A percentile compares a stretch with the other conserved stretches of the same genome.
Conservation (phyloP, 2,888 invertebrate species). For the Sthenelais limicola region DNA sequence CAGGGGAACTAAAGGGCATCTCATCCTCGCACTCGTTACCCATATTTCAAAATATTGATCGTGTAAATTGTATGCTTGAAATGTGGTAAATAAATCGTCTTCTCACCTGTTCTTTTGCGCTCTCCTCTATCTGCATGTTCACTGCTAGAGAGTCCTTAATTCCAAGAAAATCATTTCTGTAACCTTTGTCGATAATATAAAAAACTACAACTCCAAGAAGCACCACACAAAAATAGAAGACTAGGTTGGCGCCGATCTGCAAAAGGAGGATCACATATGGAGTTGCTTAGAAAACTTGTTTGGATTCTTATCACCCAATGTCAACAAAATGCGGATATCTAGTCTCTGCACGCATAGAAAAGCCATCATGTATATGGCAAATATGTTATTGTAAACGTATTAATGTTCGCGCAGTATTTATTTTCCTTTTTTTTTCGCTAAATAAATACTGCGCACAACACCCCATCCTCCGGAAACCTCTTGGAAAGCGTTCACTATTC, state of each 20-base stretch:
- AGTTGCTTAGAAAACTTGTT: too few species aligned
- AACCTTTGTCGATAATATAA: slow-evolving; percentile 86
- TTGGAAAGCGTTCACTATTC: too few species aligned
- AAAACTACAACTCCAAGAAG: slow-evolving; percentile 83
- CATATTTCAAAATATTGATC: too few species aligned
- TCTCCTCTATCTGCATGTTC: slow-evolving; percentile 93
- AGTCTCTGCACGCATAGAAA: not conserved
- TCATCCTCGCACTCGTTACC: too few species aligned
- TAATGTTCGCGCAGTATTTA: not conserved
- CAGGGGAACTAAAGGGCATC: too few species aligned
- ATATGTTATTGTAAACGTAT: not conserved
- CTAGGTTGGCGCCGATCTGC: slow-evolving; percentile 82
- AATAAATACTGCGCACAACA: too few species aligned
- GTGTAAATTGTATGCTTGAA: too few species aligned
- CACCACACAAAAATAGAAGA: slow-evolving; percentile 82
- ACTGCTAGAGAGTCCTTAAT: slow-evolving; percentile 92
- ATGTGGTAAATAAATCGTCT: too few species aligned
- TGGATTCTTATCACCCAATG: too few species aligned
- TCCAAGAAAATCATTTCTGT: slow-evolving; percentile 89
- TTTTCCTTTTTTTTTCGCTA: too few species aligned
- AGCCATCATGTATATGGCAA: not conserved
- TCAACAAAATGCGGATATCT: not conserved
- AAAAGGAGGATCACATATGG: slow-evolving; percentile 59
- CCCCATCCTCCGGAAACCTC: too few species aligned
- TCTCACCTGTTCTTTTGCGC: slow-evolving; percentile 89